Evolutionary conservation across 1,140 invertebrate genomes (phyloP).

Genomic region (Trachelipus rathkii): DNA sequence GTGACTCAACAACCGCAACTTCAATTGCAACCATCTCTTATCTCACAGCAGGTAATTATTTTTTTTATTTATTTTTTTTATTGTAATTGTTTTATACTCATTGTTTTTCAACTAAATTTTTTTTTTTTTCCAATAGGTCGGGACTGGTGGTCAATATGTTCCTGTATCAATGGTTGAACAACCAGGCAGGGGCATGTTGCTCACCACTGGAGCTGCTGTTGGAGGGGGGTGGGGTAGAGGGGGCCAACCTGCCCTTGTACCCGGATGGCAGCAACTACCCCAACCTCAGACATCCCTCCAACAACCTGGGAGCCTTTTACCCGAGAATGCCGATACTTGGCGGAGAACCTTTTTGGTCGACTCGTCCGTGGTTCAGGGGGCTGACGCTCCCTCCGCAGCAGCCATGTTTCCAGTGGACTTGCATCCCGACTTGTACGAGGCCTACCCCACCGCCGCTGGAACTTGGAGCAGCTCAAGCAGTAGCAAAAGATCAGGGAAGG

Average conservation of each 20-base stretch:
- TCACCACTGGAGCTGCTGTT: conserved; percentile 42
- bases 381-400: conserved; percentile 22
- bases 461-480: conserved; percentile 13
- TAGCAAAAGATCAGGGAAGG: conserved; percentile 38
- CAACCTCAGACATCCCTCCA: conserved; percentile 65
- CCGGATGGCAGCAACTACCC: conserved; percentile 77
- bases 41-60: conserved; percentile 62
- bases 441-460: conserved; percentile 37
- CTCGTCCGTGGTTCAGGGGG: conserved; percentile 62
- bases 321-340: conserved; percentile 68
- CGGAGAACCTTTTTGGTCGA: conserved; percentile 74
- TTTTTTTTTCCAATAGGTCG: conserved; percentile 49
- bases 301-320: conserved; percentile 51
- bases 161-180: conserved; percentile 86
- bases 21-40: conserved; percentile 61
- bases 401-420: conserved; percentile 42
- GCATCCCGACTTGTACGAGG: conserved; percentile 35
- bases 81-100: neutral
- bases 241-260: conserved; percentile 66
- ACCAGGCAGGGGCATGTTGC: conserved; percentile 54
- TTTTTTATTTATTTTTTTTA: conserved; percentile 11
- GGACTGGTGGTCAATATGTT: conserved; percentile 63
- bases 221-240: conserved; percentile 42
- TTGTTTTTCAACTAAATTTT: neutral
- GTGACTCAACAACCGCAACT: conserved; percentile 64